These are phyloP conservation scores for Gambusia holbrooki DNA, from an alignment of 2,113 vertebrate genomes.

Conservation along the genomic window DNA sequence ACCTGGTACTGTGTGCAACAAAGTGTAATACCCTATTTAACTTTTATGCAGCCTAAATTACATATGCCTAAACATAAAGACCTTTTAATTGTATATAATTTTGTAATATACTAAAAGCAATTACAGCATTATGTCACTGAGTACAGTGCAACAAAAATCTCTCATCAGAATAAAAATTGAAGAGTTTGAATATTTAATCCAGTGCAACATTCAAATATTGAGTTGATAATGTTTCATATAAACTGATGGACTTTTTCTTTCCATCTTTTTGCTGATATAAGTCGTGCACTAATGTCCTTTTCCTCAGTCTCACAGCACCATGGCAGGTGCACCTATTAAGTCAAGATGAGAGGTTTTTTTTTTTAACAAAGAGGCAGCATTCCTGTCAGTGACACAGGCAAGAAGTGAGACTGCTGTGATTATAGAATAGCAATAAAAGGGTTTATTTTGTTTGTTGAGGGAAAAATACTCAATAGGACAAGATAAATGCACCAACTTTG, in stretches of 20 bases:
- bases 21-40: not conserved
- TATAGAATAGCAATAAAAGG: not conserved
- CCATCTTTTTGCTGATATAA: not conserved
- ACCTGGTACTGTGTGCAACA: no score
- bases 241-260: not conserved
- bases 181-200: not conserved
- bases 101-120: no score
- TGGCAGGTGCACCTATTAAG: not conserved
- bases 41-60: no score
- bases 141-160: not conserved
- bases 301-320: not conserved
- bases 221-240: not conserved
- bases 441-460: constrained; percentile 9
- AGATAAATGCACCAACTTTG: constrained; percentile 7
- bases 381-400: not conserved
- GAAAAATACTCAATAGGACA: constrained; percentile 1
- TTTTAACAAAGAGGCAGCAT: not conserved
- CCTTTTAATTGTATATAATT: no score
- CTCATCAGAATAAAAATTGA: not conserved
- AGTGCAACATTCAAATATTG: not conserved
- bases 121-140: not conserved
- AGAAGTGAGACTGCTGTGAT: not conserved
- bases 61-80: no score
- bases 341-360: not conserved
- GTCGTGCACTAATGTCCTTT: not conserved